phyloP scores from a whole-genome alignment of 2,113 vertebrate genomes.

The Eurystomus gularis region DNA sequence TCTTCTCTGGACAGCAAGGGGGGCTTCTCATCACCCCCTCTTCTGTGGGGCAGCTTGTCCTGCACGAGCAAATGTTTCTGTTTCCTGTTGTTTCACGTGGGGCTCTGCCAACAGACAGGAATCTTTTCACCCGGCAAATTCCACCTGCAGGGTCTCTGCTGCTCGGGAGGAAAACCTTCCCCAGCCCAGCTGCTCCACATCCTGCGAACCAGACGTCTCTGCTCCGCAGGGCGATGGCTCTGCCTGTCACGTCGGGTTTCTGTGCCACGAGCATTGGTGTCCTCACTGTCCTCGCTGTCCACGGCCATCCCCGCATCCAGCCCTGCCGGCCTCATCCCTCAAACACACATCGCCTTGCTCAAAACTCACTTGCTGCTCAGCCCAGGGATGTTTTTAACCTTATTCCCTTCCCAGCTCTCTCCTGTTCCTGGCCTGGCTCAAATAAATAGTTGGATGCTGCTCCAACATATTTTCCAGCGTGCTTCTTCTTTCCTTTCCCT shows the following conservation, averaged over 20 bases:
- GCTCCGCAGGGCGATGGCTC: no score
- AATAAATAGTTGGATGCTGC: neutral
- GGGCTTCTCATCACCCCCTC: neutral
- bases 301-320: neutral
- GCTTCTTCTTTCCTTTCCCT: neutral
- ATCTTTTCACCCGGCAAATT: neutral
- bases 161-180: neutral
- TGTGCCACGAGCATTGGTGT: no score
- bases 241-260: no score
- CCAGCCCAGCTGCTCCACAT: neutral
- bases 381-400: neutral
- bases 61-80: neutral
- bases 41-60: neutral
- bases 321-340: neutral
- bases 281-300: neutral
- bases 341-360: neutral
- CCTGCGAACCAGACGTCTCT: no score
- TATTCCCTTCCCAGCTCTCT: neutral
- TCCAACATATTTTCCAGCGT: neutral
- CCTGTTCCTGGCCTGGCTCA: neutral
- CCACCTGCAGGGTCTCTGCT: neutral
- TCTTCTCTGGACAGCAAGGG: neutral
- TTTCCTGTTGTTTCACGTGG: neutral
- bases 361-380: neutral
- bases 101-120: neutral